Evolutionary conservation across 1,140 invertebrate species (phyloP), one percentile per base, ranked within the genome.

Genomic region (Drosophila obscura): DNA sequence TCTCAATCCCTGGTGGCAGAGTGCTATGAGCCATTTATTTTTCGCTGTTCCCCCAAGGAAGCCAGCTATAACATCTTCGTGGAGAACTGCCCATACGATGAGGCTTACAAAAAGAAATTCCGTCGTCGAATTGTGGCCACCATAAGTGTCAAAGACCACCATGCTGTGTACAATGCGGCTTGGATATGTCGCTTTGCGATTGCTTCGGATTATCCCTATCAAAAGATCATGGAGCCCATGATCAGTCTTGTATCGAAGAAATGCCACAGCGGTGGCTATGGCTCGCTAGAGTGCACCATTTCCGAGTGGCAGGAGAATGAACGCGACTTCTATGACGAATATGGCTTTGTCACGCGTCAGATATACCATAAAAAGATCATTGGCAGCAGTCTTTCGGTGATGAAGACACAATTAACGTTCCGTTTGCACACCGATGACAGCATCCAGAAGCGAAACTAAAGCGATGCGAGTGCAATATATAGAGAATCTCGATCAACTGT

Each of bases 301-400:
- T 90, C 87, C 5, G 91, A 91, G 50, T 92, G 91, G 87, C 91
- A 92, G 44, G 87, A 91, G 48, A 80, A 75, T 15, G 84, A 89
- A 35, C 77, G 91, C 0, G 91, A 92, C 26, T 90, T 91, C 41
- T 91, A 73, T 59, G 79, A 90, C 13, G 79, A 81, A 28, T 60
- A 84, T 6, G 91, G 91, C 0, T 91, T 92, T 59, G 69, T 69
- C 7, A 92, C 91, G 8, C 68, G 90, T 2, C 91, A 92, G 63
- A 92, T 92, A 24, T 92, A 92, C 72, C 91, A 92, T 24, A 92
- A 92, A 43, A 85, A 90, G 61, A 91, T 92, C 9, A 81, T 91
- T 26, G 91, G 90, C 24, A 91, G 80, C 58, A 91, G 73, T 9
- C 49, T 92, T 15, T 75, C 88, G 1, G 87, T 92, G 8, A 89